A percentile compares a stretch with the other conserved stretches of the same genome.
phyloP scores from a whole-genome alignment of 2,113 vertebrate genomes.

The Apeltes quadracus region DNA sequence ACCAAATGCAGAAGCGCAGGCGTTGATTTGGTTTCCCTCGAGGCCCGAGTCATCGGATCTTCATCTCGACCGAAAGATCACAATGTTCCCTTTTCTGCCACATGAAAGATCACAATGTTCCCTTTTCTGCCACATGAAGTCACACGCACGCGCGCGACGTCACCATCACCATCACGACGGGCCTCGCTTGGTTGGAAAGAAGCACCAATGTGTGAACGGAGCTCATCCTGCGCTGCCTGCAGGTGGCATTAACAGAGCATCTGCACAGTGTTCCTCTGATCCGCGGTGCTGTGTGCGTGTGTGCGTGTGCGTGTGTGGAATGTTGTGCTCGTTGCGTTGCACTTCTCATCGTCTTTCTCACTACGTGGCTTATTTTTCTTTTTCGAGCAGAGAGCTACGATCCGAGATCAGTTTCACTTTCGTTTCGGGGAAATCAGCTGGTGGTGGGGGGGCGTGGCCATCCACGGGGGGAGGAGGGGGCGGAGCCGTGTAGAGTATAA shows the following conservation, averaged over 20 bases:
- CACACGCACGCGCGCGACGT: neutral
- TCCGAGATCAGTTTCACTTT: neutral
- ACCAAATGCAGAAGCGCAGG: conserved; percentile 6
- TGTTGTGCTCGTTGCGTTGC: no score
- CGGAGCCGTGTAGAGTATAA: neutral
- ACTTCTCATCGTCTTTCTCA: no score
- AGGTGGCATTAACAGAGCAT: neutral
- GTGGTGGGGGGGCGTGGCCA: no score
- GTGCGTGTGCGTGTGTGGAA: no score
- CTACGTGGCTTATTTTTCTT: no score
- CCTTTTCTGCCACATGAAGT: neutral
- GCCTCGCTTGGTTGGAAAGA: neutral
- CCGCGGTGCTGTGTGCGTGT: no score
- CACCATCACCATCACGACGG: neutral
- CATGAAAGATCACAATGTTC: neutral
- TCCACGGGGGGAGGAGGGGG: neutral
- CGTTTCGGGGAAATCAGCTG: neutral
- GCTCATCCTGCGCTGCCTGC: neutral
- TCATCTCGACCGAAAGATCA: neutral
- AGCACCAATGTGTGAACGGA: neutral
- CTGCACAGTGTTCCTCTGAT: no score
- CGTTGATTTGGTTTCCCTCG: neutral
- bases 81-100: neutral
- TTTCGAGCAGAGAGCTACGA: no score
- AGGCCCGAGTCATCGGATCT: neutral